Evolutionary conservation across 2,797 vertebrate genomes (phyloP), one percentile per base, ranked within the genome.

Genomic region (Dicrostonyx torquatus): DNA sequence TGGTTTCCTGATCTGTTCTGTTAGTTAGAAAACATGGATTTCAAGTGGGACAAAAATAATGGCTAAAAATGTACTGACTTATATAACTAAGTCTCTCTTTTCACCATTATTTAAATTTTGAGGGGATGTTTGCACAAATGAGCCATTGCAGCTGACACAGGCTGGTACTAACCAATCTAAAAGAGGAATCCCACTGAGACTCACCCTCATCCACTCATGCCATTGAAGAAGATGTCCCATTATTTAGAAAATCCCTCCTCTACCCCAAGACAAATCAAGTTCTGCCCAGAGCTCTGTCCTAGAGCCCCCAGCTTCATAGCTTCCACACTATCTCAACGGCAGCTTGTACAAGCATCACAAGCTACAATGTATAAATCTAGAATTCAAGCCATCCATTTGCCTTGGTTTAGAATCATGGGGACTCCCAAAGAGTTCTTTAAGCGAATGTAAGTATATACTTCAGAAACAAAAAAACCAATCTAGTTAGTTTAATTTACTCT

Each of bases 401-500:
- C 95, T 95, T 94, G 93, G 45, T 91, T 93, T 96, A 94, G 80
- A 94, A 97, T 72, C 60, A 93, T 0, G 82, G 91, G 94, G 80
- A 93, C 94, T 91, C 76, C 96, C 97, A 95, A 90, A 5, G 94
- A 96, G 96, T 94, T 96, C 97, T 95, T 96, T 77, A 98, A 97
- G 93, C 53, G 76, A 96, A 93, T 90, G 95, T 97, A 97, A 98
- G 96, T 96, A 96, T 50, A 94, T 78, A 72, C 95, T 94, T 92
- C 79, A 97, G 95, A 98, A 98, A 97, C 82, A 24, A 86, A 96
- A 94, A 92, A n/a, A 48, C 3, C 94, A 97, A 98, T 97, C 98
- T 98, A 96, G 95, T 98, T 98, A 98, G 97, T 79, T 96, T 98
- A 93, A 98, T 98, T 98, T 98, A 98, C 97, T 98, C 85, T 93